Conservation (phyloP, 2,113 vertebrate species). For the Balaeniceps rex region DNA sequence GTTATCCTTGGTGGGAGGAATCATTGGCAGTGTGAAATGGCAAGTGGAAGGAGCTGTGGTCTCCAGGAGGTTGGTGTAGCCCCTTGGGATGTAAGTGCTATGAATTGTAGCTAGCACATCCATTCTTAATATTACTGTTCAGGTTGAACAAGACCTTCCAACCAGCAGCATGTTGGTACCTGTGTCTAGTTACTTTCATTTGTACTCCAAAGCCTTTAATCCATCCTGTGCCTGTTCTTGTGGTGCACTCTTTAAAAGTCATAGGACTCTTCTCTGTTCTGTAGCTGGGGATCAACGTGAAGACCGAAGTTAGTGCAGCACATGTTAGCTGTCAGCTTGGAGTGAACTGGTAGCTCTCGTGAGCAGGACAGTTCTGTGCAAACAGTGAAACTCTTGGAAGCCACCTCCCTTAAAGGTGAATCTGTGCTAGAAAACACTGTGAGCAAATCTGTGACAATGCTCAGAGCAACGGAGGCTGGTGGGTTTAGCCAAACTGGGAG, state of each 20-base stretch:
- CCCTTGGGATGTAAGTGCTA: background rate
- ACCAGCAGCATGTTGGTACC: background rate
- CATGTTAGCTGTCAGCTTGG: background rate
- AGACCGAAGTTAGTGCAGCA: background rate
- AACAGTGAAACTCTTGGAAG: background rate
- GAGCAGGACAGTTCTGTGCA: background rate
- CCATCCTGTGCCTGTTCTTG: background rate
- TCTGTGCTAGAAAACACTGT: background rate
- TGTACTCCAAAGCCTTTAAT: background rate
- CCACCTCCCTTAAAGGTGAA: background rate
- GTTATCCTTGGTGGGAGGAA: background rate
- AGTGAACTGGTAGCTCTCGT: background rate
- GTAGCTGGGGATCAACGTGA: background rate
- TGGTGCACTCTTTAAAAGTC: background rate
- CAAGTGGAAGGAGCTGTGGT: background rate
- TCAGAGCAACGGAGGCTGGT: background rate
- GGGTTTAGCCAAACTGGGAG: background rate
- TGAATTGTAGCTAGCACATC: background rate
- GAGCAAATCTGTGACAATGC: background rate
- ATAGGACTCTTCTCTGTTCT: background rate
- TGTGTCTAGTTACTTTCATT: background rate
- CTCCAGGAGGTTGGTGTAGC: background rate
- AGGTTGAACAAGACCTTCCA: background rate
- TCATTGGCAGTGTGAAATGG: background rate
- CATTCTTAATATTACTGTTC: background rate